Evolutionary conservation across 2,113 vertebrate species (phyloP).

Genomic region (Eonycteris spelaea): DNA sequence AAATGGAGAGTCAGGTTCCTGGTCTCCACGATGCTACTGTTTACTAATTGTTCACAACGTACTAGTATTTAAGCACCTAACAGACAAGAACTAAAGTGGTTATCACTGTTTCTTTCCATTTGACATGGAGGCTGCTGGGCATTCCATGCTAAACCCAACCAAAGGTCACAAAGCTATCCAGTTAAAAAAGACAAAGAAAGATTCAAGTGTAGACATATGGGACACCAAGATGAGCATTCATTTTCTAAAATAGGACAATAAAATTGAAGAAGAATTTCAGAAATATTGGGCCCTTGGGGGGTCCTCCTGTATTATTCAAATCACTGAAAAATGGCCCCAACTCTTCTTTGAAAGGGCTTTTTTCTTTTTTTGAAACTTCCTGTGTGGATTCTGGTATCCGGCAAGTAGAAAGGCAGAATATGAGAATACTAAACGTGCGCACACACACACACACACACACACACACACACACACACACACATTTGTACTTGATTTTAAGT

Average conservation of each 20-base stretch:
- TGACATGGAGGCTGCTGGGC: no score
- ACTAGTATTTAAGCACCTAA: no score
- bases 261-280: neutral
- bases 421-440: neutral
- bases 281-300: neutral
- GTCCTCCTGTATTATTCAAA: neutral
- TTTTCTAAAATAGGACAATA: neutral
- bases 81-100: no score
- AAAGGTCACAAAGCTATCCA: neutral
- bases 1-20: no score
- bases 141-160: no score
- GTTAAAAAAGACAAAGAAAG: neutral
- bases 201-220: neutral
- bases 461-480: slow-evolving; percentile 31
- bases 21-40: no score
- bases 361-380: neutral
- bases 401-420: neutral
- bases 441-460: no score
- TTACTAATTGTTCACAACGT: no score
- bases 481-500: neutral
- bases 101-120: no score
- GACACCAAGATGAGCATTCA: neutral
- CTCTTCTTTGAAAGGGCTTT: no score
- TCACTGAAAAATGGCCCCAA: neutral
- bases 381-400: neutral